Conservation (phyloP, 2,113 vertebrate species). For the Reinhardtius hippoglossoides region DNA sequence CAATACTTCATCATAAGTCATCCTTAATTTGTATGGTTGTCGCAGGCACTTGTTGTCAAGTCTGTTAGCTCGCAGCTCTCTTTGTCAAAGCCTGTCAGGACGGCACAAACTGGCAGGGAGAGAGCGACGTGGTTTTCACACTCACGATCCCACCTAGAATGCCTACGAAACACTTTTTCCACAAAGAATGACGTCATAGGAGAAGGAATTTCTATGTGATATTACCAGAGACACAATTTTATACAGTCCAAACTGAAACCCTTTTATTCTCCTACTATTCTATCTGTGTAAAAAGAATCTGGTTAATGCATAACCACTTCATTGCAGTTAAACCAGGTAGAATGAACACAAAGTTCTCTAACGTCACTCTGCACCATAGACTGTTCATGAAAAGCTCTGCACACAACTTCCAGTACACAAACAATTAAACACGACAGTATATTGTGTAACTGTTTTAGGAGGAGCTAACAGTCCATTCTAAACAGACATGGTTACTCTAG, state of each 20-base stretch:
- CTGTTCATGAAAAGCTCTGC: too few relatives aligned
- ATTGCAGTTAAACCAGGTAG: not conserved
- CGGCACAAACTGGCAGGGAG: conserved; percentile 43
- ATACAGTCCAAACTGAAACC: conserved; percentile 20
- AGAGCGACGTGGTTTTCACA: conserved; percentile 48
- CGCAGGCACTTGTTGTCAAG: conserved; percentile 72
- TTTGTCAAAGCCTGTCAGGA: conserved; percentile 74
- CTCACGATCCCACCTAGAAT: conserved; percentile 50
- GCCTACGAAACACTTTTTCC: conserved; percentile 25
- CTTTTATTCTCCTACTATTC: not conserved
- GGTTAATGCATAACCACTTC: too few relatives aligned
- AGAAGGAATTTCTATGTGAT: conserved; percentile 4
- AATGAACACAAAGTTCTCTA: not conserved
- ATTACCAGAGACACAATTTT: not conserved
- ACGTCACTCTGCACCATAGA: not conserved
- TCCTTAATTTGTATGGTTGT: conserved; percentile 79
- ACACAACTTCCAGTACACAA: not conserved
- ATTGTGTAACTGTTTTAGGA: not conserved
- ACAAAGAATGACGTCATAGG: conserved; percentile 19
- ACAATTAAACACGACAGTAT: not conserved
- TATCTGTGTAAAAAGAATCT: too few relatives aligned
- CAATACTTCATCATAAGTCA: conserved; percentile 83
- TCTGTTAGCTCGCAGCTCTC: conserved; percentile 66
- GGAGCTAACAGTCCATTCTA: too few relatives aligned
- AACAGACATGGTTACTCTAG: not conserved